Evolutionary conservation across 2,113 vertebrate genomes (phyloP), one percentile per base, ranked within the genome.

Genomic region (Garra rufa): DNA sequence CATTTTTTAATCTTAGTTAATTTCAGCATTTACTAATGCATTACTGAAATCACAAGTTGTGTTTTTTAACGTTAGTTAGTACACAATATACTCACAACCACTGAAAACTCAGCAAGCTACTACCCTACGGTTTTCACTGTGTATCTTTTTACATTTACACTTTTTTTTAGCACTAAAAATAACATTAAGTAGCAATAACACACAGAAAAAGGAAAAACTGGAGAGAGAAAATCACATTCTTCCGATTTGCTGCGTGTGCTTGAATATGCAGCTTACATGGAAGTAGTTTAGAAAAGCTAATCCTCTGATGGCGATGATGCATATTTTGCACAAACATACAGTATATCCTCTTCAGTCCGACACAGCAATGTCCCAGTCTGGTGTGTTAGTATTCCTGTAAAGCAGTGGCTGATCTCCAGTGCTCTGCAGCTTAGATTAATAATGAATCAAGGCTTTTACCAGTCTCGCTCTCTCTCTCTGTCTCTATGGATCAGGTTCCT

Each of bases 391-490:
- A 87, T 85, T 85, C 86, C 73, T 85, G 74, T 59, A 73, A 43
- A 63, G 63, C 50, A 71, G 52, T 61, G 70, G 73, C 79, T 85
- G 83, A 83, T 84, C 86, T 81, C 79, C 63, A 44, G 79, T 55
- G 55, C 67, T 74, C 81, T 74, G 74, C 55, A 44, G 75, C 34
- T 48, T 63, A 48, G 84, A 84, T 88, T 83, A 86, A 88, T 86
- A 86, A 88, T 86, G 81, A 80, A 88, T 78, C 57, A 81, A 73
- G 57, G 46, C 81, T 86, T 86, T 85, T 81, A 88, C 83, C 87
- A 83, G 34, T 50, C 69, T 9, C 69, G n/a, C 57, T 19, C 80
- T 83, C 52, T 21, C 30, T 57, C 13, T 15, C 52, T 1, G 2
- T 38, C 13, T 41, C 76, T 65, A 8, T 61, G 76, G 76, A 63